These are phyloP conservation scores for Cisticola juncidis DNA, from an alignment of 2,113 vertebrate species.

Conservation along the genomic window DNA sequence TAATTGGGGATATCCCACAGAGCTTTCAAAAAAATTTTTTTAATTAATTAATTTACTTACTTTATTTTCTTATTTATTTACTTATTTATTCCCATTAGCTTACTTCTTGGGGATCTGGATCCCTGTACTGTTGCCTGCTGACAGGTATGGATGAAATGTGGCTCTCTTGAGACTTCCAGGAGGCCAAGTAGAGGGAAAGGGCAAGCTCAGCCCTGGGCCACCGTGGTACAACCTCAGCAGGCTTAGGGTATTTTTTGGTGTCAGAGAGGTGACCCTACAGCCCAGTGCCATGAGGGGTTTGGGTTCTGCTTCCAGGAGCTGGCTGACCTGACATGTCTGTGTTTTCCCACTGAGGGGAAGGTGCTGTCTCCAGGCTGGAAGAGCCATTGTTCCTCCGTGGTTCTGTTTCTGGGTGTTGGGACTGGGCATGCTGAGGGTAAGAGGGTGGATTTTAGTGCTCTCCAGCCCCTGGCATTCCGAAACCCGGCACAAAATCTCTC, in stretches of 20 bases:
- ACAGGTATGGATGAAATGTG: neutral
- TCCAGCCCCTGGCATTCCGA: neutral
- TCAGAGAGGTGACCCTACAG: neutral
- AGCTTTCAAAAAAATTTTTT: no score
- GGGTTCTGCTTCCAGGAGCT: neutral
- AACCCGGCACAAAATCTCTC: neutral
- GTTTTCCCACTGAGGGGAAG: neutral
- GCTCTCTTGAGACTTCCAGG: neutral
- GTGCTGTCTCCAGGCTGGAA: accelerated
- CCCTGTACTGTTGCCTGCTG: neutral
- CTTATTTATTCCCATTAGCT: neutral
- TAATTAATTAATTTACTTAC: no score
- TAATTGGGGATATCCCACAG: neutral
- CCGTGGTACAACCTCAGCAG: neutral
- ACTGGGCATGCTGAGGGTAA: neutral
- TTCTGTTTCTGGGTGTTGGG: neutral
- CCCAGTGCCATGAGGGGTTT: neutral
- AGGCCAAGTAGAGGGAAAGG: neutral
- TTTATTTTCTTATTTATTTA: no score
- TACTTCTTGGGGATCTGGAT: neutral
- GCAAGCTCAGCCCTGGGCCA: neutral
- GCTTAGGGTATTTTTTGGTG: neutral
- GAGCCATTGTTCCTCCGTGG: accelerated
- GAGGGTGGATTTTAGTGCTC: neutral
- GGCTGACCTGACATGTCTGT: accelerated